Evolutionary conservation across 2,888 invertebrate genomes (phyloP), one percentile per base, ranked within the genome.

Genomic region (Mantis religiosa): DNA sequence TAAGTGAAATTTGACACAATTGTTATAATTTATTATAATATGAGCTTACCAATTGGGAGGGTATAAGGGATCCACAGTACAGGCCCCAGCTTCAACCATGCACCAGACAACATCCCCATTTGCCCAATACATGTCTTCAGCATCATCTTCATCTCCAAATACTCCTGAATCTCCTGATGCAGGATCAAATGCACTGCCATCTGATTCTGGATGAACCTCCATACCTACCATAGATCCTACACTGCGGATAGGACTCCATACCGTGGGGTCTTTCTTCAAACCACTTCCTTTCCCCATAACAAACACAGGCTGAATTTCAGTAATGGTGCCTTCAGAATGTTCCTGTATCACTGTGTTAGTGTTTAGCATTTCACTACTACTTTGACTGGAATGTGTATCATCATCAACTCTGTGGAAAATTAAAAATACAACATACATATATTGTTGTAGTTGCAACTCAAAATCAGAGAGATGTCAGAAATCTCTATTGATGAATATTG

Each of bases 171-270:
- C 95, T 87, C 95, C 94, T 83, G 94, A 94, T 15, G 94, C 94
- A 7, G 96, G 95, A 94, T 97, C 96, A 93, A 97, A 97, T 15
- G 97, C 96, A 92, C 96, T 96, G 87, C 97, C 97, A 92, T 97
- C 97, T 90, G 97, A 96, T 92, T 97, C 97, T 4, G 97, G 97
- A 92, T 97, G 97, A n/a, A 89, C 89, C 83, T 90, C 90, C 89
- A 90, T 90, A 25, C 89, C 90, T 15, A 96, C 96, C 87, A 97
- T 96, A 34, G 97, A 97, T 15, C 97, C 97, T 14, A 97, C 97
- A 92, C 97, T 97, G 90, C 97, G 95, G n/a, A 97, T 97, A 28
- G 97, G 97, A 92, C 97, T 97, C 97, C 97, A 97, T 47, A 97
- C 97, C 91, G 97, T 95, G 27, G 92, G 91, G 30, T 89, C 89